Evolutionary conservation across 1,140 invertebrate genomes (phyloP).

Genomic region (Camponotus pennsylvanicus): DNA sequence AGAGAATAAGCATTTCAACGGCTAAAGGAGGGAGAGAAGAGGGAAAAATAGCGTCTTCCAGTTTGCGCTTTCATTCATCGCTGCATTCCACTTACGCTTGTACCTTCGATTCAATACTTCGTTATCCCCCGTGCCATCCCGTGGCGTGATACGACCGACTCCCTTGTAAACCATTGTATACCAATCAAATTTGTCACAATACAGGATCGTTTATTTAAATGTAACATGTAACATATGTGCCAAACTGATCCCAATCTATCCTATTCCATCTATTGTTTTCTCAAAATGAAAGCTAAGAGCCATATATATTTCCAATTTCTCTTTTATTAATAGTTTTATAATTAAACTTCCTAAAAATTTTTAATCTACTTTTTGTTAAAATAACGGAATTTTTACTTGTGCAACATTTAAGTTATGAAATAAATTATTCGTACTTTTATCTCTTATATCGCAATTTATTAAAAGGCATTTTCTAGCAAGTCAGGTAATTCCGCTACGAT

Average conservation of each 20-base stretch:
- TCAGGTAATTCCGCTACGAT: constrained; percentile 17
- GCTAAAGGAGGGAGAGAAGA: constrained; percentile 17
- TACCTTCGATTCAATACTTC: constrained; percentile 75
- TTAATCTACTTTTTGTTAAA: not conserved
- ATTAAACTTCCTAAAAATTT: not conserved
- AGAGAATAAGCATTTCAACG: constrained; percentile 6
- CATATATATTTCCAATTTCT: not conserved
- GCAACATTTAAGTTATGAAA: not conserved
- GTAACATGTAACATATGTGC: constrained; percentile 62
- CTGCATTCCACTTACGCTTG: constrained; percentile 73
- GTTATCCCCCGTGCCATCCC: constrained; percentile 73
- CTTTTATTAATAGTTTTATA: not conserved
- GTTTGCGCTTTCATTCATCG: constrained; percentile 73
- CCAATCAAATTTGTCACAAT: constrained; percentile 84
- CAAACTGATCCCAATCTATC: not conserved
- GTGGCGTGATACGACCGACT: constrained; percentile 75
- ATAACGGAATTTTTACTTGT: not conserved
- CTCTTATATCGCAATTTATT: constrained; percentile 30
- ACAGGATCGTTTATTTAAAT: constrained; percentile 83
- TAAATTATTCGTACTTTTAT: constrained; percentile 12
- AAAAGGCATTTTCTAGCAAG: constrained; percentile 32
- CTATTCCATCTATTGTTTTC: too few species aligned
- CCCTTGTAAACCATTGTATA: constrained; percentile 80
- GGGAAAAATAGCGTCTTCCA: constrained; percentile 74
- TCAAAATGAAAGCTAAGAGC: constrained; percentile 43